Percentiles rank a stretch among this genome's conserved stretches.
These are phyloP conservation scores for Zygogramma bicolorata DNA, from an alignment of 2,888 invertebrate genomes.

Conservation along the genomic window DNA sequence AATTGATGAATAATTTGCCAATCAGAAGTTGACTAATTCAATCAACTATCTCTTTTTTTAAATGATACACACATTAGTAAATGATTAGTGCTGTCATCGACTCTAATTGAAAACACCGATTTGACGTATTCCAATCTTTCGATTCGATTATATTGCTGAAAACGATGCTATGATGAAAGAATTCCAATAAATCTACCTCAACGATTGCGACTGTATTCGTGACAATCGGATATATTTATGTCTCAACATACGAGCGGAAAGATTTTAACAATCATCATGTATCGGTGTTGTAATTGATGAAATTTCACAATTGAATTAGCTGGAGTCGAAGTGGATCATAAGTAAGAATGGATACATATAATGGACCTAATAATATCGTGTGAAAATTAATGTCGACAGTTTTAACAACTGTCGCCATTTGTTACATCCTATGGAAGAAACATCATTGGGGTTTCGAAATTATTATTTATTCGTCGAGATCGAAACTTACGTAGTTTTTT, in stretches of 20 bases:
- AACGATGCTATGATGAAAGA: not conserved
- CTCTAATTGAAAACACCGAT: not conserved
- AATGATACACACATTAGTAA: not conserved
- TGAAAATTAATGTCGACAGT: not conserved
- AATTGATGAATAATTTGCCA: no score
- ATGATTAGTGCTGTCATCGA: not conserved
- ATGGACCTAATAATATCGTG: not conserved
- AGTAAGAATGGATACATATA: not conserved
- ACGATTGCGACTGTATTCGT: constrained; percentile 2
- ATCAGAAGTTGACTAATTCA: not conserved
- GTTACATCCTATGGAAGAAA: no score
- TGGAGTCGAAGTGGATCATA: not conserved
- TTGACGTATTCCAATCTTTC: not conserved
- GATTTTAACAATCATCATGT: not conserved
- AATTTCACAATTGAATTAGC: not conserved
- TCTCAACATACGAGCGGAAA: not conserved
- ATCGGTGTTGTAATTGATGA: not conserved
- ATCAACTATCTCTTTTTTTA: not conserved
- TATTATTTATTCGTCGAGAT: no score
- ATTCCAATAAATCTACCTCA: not conserved
- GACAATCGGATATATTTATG: not conserved
- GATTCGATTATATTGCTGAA: not conserved
- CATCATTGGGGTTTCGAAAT: no score
- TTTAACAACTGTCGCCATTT: no score
- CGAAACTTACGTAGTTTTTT: no score